These are phyloP conservation scores for Chalcosyrphus nemorum DNA, from an alignment of 2,888 invertebrate species.

Conservation along the genomic window DNA sequence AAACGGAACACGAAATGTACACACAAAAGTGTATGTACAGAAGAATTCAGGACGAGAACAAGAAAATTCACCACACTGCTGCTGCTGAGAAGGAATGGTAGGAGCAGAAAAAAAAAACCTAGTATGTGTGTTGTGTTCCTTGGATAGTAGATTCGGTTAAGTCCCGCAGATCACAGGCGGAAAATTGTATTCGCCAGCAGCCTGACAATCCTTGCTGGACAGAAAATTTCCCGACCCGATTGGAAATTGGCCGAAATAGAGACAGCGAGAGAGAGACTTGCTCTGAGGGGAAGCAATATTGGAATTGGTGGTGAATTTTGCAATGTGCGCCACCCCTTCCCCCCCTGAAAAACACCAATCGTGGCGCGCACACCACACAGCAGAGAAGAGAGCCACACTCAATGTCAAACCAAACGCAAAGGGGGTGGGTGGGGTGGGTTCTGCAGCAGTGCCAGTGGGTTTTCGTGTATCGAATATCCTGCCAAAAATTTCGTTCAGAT, in stretches of 20 bases:
- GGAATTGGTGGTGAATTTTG: conserved; percentile 57
- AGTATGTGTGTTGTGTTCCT: conserved; percentile 48
- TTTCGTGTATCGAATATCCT: conserved; percentile 65
- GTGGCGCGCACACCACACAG: neutral
- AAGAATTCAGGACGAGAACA: conserved; percentile 61
- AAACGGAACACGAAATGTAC: conserved; percentile 41
- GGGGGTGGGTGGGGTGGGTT: conserved; percentile 45
- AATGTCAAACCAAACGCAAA: conserved; percentile 53
- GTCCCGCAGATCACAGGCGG: conserved; percentile 56
- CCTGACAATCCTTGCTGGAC: conserved; percentile 60
- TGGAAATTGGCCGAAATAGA: conserved; percentile 58
- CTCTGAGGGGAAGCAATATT: conserved; percentile 31
- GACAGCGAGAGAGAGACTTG: conserved; percentile 29
- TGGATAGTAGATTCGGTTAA: conserved; percentile 44
- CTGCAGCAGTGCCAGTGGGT: conserved; percentile 23
- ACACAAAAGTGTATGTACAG: conserved; percentile 68
- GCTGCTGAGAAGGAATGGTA: too few relatives aligned
- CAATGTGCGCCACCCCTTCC: conserved; percentile 5
- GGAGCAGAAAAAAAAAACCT: too few relatives aligned
- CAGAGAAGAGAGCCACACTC: conserved; percentile 35
- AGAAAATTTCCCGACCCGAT: conserved; percentile 54
- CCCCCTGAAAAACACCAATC: too few relatives aligned
- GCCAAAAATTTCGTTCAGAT: conserved; percentile 70
- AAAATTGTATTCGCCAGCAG: conserved; percentile 51
- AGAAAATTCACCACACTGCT: conserved; percentile 67